phyloP scores from a whole-genome alignment of 1,140 invertebrate species.

The Nymphalis io region DNA sequence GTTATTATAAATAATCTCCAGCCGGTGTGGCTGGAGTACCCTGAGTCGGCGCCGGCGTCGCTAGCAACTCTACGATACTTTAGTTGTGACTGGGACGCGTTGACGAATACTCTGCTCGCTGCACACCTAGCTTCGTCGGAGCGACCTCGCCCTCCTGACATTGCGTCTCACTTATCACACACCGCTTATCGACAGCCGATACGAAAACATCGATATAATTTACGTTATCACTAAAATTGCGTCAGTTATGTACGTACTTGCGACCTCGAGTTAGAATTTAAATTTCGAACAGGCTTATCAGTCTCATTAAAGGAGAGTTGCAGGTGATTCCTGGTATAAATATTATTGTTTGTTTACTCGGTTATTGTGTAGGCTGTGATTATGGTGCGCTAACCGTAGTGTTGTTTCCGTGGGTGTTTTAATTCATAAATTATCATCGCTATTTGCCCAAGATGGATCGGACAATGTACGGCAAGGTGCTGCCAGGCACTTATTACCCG shows the following conservation, averaged over 20 bases:
- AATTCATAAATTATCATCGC: conserved; percentile 58
- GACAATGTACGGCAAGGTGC: conserved; percentile 91
- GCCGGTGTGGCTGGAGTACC: conserved; percentile 49
- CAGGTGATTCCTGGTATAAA: conserved; percentile 16
- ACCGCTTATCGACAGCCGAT: conserved; percentile 55
- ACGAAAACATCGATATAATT: conserved; percentile 53
- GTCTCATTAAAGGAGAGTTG: neutral
- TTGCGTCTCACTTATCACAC: conserved; percentile 66
- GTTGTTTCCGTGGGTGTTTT: conserved; percentile 68
- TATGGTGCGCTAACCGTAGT: conserved; percentile 68
- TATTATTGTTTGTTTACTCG: conserved; percentile 42
- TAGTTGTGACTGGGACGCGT: conserved; percentile 72
- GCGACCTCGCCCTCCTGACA: conserved; percentile 65
- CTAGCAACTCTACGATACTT: conserved; percentile 50
- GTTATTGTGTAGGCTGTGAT: conserved; percentile 67
- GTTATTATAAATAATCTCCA: conserved; percentile 28
- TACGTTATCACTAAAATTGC: conserved; percentile 31
- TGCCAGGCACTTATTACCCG: conserved; percentile 89
- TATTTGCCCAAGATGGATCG: conserved; percentile 85
- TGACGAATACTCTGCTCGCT: conserved; percentile 69
- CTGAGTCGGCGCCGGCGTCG: conserved; percentile 57
- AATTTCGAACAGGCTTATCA: conserved; percentile 28
- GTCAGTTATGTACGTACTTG: conserved; percentile 21
- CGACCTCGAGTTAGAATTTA: conserved; percentile 46
- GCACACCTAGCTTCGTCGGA: conserved; percentile 36